A percentile compares a stretch with the other conserved stretches of the same genome.
Evolutionary conservation across 2,888 invertebrate species (phyloP).

Genomic region (Cantharis lateralis): DNA sequence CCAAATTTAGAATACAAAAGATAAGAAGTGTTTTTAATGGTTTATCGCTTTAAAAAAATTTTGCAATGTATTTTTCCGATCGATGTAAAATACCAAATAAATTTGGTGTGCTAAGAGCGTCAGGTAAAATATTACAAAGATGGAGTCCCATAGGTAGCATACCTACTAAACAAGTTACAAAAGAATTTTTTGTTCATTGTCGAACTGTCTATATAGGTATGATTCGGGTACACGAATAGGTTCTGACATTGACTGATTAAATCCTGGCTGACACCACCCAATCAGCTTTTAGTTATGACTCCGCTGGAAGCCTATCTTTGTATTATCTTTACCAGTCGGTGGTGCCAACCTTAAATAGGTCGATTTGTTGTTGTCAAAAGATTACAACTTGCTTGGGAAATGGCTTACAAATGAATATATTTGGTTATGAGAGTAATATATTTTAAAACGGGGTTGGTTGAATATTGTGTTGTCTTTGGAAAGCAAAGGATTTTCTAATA

Average conservation of each 20-base stretch:
- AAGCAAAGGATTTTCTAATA: constrained; percentile 56
- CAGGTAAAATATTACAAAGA: neutral
- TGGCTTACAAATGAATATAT: constrained; percentile 20
- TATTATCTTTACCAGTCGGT: constrained; percentile 41
- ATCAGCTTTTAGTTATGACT: constrained; percentile 43
- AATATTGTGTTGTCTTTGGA: constrained; percentile 37
- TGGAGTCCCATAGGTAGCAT: neutral
- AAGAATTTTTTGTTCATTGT: constrained; percentile 6
- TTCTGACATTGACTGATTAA: constrained; percentile 45
- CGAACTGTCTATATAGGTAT: constrained; percentile 17
- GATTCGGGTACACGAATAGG: constrained; percentile 20
- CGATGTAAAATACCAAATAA: neutral
- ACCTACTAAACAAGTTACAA: neutral
- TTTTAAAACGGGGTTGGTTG: constrained; percentile 15
- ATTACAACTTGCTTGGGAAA: constrained; percentile 13
- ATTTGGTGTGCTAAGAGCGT: neutral
- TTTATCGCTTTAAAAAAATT: neutral
- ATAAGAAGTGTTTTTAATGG: neutral
- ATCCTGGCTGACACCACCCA: constrained; percentile 47
- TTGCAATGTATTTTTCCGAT: neutral
- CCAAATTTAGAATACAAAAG: neutral
- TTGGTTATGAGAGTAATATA: constrained; percentile 22
- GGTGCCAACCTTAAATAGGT: constrained; percentile 43
- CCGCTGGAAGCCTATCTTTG: constrained; percentile 43
- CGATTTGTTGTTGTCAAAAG: constrained; percentile 46